A percentile compares a stretch with the other conserved stretches of the same genome.
Conservation (phyloP, 2,797 vertebrate genomes). For the Helostoma temminkii region DNA sequence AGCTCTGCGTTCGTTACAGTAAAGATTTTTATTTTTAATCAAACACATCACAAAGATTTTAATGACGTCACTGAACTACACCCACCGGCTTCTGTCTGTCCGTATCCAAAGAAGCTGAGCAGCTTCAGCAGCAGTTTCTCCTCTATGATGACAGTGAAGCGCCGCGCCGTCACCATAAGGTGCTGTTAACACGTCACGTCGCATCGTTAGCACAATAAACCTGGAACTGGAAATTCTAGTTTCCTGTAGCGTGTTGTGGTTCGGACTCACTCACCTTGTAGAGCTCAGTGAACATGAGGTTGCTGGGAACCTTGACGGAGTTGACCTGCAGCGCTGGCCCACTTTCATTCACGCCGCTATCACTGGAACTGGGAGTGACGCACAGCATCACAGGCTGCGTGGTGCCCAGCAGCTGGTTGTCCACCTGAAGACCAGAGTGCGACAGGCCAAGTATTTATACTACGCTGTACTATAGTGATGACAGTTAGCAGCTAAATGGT, state of each 20-base stretch:
- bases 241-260: too few relatives aligned
- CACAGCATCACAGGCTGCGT: slow-evolving; percentile 94
- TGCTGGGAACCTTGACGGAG: slow-evolving; percentile 94
- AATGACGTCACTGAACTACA: slow-evolving; percentile 10
- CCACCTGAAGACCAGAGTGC: slow-evolving; percentile 84
- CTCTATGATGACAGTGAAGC: slow-evolving; percentile 95
- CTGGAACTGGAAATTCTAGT: too few relatives aligned
- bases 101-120: slow-evolving; percentile 93
- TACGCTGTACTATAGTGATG: too few relatives aligned
- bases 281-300: slow-evolving; percentile 92
- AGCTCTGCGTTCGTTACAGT: slow-evolving; percentile 84
- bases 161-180: slow-evolving; percentile 93
- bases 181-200: slow-evolving; percentile 83
- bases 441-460: neutral
- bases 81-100: slow-evolving; percentile 91
- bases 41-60: neutral
- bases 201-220: slow-evolving; percentile 8
- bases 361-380: slow-evolving; percentile 87
- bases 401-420: slow-evolving; percentile 96
- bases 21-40: neutral
- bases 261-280: slow-evolving; percentile 89
- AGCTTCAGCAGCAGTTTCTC: slow-evolving; percentile 97
- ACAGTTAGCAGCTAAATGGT: too few relatives aligned
- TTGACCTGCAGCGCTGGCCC: slow-evolving; percentile 93
- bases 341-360: slow-evolving; percentile 83